Percentiles rank a stretch among this genome's conserved stretches.
phyloP scores from a whole-genome alignment of 2,113 vertebrate genomes.

The Microcebus jonahi region DNA sequence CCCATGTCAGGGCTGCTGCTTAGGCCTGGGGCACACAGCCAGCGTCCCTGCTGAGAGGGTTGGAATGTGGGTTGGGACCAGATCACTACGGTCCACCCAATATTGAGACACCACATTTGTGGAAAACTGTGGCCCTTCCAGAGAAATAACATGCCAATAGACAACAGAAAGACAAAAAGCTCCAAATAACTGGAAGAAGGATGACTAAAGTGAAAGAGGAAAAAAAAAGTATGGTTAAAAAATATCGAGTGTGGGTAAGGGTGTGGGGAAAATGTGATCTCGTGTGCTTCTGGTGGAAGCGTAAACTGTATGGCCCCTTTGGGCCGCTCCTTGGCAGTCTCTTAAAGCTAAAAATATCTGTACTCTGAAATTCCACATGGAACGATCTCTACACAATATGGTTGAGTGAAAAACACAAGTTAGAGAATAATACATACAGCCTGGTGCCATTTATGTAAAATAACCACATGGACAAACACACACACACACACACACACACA shows the following conservation, averaged over 20 bases:
- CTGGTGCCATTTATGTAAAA: constrained; percentile 35
- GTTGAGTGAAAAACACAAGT: background rate
- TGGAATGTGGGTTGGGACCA: background rate
- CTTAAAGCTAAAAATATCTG: constrained; percentile 44
- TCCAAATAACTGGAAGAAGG: background rate
- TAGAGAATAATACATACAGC: background rate
- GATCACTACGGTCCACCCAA: background rate
- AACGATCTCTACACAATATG: background rate
- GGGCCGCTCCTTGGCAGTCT: constrained; percentile 10
- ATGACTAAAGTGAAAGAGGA: background rate
- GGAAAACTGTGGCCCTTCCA: background rate
- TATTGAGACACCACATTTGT: background rate
- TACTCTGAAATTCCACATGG: background rate
- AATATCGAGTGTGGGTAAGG: background rate
- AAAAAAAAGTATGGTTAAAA: background rate
- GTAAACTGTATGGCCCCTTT: background rate
- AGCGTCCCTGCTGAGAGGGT: background rate
- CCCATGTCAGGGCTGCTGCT: background rate
- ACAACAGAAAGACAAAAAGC: background rate
- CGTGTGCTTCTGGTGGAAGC: background rate
- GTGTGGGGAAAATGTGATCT: background rate
- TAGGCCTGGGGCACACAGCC: background rate
- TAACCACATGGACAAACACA: background rate
- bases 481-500: background rate
- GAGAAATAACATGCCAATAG: background rate